Base-by-base conservation (phyloP, 1,140 invertebrate species). In the Triops cancriformis region DNA sequence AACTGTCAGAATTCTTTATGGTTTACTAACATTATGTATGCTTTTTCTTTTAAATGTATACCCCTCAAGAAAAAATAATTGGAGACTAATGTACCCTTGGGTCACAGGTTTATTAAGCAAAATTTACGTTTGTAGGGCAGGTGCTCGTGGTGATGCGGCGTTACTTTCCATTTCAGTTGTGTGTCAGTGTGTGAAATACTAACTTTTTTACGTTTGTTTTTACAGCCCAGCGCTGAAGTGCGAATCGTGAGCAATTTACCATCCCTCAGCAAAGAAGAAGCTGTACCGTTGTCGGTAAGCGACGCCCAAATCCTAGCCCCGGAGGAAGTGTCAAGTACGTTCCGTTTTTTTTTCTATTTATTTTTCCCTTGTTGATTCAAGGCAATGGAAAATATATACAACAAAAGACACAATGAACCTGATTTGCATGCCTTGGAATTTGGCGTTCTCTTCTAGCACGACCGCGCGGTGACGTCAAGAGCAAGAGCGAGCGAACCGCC, bases 251-350 rank as follows among this genome's bases (percentile, higher is more conserved):
- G 88, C 75, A 98, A 99, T 85, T 85, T 96, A 79, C 94, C 96
- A 23, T 93, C 96, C 4, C 92, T 99, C 75, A 89, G 86, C 37
- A 94, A 98, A 89, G 98, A 99, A 86, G 97, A 99, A 86, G 94
- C 97, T n/a, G 94, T 94, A 3, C 97, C 96, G 41, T 87, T 94
- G 1, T 90, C 91, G 27, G 89, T 91, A 0, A 95, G 90, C 82
- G 94, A 97, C 87, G 93, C 92, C 14, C 88, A 90, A 0, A 84
- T 98, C 26, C 85, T 99, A 72, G 97, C 98, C 26, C 97, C 98
- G 3, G 94, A 98, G 86, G 97, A 99, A 90, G 86, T 99, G 18
- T 89, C 92, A 86, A 87, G 91, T 91, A 86, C 82, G 77, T 77
- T 41, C 77, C 45, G 26, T 31, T 75, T 73, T 18, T 43, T 77